Conservation (phyloP, 2,888 invertebrate genomes). For the Pharmacophagus antenor region DNA sequence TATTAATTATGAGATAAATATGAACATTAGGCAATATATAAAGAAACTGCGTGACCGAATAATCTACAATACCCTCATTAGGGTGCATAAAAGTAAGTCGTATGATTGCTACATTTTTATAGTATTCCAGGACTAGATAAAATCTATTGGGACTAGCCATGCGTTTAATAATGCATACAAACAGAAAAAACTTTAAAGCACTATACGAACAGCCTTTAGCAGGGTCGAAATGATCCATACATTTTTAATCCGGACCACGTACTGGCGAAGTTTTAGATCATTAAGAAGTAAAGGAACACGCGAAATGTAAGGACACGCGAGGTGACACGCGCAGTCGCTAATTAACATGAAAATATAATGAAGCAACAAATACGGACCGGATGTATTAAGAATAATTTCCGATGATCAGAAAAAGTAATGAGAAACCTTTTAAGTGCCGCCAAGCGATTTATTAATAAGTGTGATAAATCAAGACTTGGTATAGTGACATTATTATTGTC, state of each 20-base stretch:
- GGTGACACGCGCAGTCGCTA: constrained; percentile 21
- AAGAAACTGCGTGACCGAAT: neutral
- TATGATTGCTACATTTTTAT: neutral
- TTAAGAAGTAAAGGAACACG: constrained; percentile 25
- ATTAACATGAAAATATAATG: constrained; percentile 30
- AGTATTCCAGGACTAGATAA: neutral
- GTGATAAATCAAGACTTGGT: neutral
- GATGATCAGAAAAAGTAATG: constrained; percentile 13
- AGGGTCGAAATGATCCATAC: neutral
- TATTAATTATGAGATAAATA: too few species aligned
- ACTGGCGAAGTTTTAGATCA: constrained; percentile 5
- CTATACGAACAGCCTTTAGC: too few species aligned
- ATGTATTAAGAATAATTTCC: constrained; percentile 2
- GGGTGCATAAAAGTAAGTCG: too few species aligned
- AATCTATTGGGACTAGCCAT: neutral
- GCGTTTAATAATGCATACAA: neutral
- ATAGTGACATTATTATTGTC: too few species aligned
- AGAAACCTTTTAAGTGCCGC: constrained; percentile 10
- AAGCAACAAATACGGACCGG: constrained; percentile 11
- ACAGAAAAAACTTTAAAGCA: too few species aligned
- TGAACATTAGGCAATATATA: neutral
- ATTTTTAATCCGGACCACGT: neutral
- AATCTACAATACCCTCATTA: neutral
- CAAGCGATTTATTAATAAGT: neutral
- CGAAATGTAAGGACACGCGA: constrained; percentile 27